These are phyloP conservation scores for Tenodera sinensis DNA, from an alignment of 2,888 invertebrate genomes.

Conservation along the genomic window DNA sequence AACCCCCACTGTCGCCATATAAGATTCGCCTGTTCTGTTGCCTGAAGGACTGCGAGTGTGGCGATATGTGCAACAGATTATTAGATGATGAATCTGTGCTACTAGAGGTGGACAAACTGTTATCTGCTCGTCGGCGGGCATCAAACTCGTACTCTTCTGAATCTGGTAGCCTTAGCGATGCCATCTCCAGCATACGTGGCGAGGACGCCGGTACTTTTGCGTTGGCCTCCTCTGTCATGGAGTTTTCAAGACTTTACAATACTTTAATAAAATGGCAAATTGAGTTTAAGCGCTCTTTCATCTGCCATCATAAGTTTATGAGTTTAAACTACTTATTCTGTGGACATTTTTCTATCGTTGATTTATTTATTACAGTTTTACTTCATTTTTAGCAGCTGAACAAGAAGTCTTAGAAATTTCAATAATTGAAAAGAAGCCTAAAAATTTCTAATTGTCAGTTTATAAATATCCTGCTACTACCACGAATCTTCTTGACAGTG, in stretches of 20 bases:
- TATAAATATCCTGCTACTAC: too few relatives aligned
- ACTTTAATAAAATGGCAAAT: background rate
- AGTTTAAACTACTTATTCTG: background rate
- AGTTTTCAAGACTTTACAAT: background rate
- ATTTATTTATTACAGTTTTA: background rate
- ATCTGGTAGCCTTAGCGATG: slow-evolving; percentile 48
- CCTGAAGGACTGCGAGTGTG: background rate
- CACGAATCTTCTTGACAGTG: background rate
- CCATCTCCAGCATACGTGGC: slow-evolving; percentile 45
- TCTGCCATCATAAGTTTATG: background rate
- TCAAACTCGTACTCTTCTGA: slow-evolving; percentile 47
- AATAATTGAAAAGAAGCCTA: too few relatives aligned
- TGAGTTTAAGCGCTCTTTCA: background rate
- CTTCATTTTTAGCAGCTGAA: too few relatives aligned
- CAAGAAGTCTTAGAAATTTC: too few relatives aligned
- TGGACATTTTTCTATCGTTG: background rate
- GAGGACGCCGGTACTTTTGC: slow-evolving; percentile 32
- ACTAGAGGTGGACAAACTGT: slow-evolving; percentile 14
- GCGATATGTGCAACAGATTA: background rate
- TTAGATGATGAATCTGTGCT: slow-evolving; percentile 17
- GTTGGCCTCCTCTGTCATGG: background rate
- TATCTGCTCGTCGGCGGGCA: slow-evolving; percentile 37
- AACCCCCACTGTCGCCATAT: background rate
- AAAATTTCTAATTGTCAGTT: too few relatives aligned
- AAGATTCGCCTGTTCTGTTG: background rate